A percentile compares a stretch with the other conserved stretches of the same genome.
These are phyloP conservation scores for Drosophila setifemur DNA, from an alignment of 1,140 invertebrate species.

Conservation along the genomic window DNA sequence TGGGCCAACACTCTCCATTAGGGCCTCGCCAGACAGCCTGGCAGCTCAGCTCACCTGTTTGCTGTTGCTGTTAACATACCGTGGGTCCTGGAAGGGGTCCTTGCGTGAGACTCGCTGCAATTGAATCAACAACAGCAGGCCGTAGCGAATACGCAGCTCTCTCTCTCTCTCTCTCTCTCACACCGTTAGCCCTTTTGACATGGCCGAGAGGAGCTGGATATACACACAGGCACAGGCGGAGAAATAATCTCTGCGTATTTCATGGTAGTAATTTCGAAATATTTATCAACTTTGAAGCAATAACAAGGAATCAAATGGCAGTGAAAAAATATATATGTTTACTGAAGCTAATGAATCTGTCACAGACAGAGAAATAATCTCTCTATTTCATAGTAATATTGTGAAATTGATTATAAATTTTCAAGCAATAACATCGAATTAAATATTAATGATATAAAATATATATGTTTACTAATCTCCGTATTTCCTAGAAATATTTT, in stretches of 20 bases:
- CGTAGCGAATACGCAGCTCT: conserved; percentile 24
- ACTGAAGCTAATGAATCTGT: too few relatives aligned
- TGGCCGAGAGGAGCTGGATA: conserved; percentile 12
- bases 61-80: conserved; percentile 26
- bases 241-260: background rate
- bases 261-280: too few relatives aligned
- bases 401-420: too few relatives aligned
- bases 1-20: background rate
- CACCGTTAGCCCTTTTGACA: conserved; percentile 22
- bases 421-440: too few relatives aligned
- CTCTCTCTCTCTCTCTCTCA: background rate
- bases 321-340: too few relatives aligned
- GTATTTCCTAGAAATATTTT: too few relatives aligned
- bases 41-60: conserved; percentile 40
- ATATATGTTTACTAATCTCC: too few relatives aligned
- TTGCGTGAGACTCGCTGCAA: conserved; percentile 47
- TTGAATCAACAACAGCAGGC: conserved; percentile 46
- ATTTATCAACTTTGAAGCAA: too few relatives aligned
- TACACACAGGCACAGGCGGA: conserved; percentile 13
- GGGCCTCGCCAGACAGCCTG: conserved; percentile 20
- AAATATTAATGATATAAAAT: too few relatives aligned
- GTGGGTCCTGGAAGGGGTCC: conserved; percentile 13
- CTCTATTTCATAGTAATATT: too few relatives aligned
- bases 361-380: too few relatives aligned
- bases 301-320: too few relatives aligned